A percentile compares a stretch with the other conserved stretches of the same genome.
phyloP scores from a whole-genome alignment of 2,797 vertebrate genomes.

The Dermochelys coriacea region DNA sequence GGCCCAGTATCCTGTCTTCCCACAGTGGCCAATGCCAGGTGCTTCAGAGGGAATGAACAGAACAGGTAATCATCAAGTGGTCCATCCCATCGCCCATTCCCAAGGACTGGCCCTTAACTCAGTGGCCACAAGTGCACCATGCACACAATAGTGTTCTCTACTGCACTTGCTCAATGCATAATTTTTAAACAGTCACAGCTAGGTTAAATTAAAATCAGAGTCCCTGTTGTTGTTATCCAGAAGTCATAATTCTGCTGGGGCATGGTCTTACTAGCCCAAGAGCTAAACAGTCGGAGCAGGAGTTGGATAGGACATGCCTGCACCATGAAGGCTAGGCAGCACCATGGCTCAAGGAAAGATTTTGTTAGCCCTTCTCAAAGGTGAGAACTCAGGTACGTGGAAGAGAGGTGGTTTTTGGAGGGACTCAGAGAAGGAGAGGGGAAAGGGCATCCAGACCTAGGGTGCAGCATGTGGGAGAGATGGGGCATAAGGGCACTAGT shows the following conservation, averaged over 20 bases:
- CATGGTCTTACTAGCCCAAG: background rate
- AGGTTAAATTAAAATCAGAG: background rate
- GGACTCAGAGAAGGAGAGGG: background rate
- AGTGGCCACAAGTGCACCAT: background rate
- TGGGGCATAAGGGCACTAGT: background rate
- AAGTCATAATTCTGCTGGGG: background rate
- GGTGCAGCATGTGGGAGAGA: background rate
- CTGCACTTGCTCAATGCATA: fast-evolving
- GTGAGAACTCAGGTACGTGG: background rate
- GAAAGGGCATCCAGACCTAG: background rate
- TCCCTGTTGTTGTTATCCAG: too few relatives aligned
- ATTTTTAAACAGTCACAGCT: fast-evolving
- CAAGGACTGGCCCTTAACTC: background rate
- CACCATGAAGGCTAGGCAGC: background rate
- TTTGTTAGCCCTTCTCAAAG: background rate
- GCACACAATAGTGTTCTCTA: background rate
- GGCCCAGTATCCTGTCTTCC: too few relatives aligned
- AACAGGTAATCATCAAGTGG: too few relatives aligned
- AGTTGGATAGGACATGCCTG: background rate
- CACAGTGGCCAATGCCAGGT: too few relatives aligned
- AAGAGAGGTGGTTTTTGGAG: background rate
- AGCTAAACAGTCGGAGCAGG: background rate
- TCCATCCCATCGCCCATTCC: too few relatives aligned
- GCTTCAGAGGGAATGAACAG: too few relatives aligned
- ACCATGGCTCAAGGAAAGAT: background rate